A percentile compares a stretch with the other conserved stretches of the same genome.
Conservation (phyloP, 2,113 vertebrate genomes). For the Patagioenas fasciata region DNA sequence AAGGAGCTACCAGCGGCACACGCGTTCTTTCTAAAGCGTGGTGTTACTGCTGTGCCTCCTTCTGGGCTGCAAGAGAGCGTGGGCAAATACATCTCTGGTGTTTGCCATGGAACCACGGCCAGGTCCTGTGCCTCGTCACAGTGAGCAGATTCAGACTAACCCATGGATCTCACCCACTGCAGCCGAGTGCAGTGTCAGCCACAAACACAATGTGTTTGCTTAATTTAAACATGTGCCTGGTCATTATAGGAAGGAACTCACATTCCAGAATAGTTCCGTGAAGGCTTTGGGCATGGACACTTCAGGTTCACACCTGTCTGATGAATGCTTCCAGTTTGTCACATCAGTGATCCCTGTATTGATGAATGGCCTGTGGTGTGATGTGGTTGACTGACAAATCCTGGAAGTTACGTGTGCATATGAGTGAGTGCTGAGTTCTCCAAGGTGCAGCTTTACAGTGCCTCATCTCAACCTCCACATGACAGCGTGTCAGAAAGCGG, state of each 20-base stretch:
- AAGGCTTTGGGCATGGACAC: background rate
- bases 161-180: background rate
- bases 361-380: background rate
- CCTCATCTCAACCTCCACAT: background rate
- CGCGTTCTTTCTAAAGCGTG: background rate
- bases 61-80: background rate
- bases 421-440: constrained; percentile 9
- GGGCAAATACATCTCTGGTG: background rate
- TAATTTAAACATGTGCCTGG: background rate
- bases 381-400: constrained; percentile 28
- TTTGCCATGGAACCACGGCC: background rate
- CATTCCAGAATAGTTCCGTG: background rate
- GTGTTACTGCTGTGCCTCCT: background rate
- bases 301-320: background rate
- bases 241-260: background rate
- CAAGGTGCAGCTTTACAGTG: background rate
- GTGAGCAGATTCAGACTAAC: background rate
- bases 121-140: background rate
- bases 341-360: constrained; percentile 28
- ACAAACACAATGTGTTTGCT: background rate
- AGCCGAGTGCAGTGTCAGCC: background rate
- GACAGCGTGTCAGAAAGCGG: background rate
- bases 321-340: constrained; percentile 47
- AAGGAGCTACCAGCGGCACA: background rate
- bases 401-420: background rate